A percentile compares a stretch with the other conserved stretches of the same genome.
phyloP scores from a whole-genome alignment of 2,113 vertebrate species.

The Suncus etruscus region DNA sequence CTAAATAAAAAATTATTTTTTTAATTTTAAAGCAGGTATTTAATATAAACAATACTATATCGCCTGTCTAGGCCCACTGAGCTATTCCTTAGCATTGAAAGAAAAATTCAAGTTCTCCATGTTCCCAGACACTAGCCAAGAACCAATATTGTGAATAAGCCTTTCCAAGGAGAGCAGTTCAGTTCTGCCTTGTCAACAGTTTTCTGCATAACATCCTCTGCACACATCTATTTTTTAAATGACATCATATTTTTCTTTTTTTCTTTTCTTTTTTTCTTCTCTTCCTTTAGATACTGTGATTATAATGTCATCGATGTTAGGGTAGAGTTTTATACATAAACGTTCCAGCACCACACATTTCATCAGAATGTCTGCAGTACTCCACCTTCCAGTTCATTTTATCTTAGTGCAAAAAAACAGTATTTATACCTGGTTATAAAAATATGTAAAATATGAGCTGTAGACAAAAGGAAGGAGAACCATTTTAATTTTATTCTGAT shows the following conservation, averaged over 20 bases:
- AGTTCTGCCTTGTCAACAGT: background rate
- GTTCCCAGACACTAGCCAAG: background rate
- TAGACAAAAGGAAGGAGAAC: background rate
- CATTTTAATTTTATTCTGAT: conserved; percentile 33
- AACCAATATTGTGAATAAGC: background rate
- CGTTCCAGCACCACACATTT: too few species aligned
- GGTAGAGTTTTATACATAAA: too few species aligned
- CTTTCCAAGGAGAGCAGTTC: background rate
- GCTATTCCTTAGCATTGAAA: background rate
- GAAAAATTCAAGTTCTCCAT: background rate
- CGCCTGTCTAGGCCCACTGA: background rate
- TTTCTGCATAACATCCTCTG: background rate
- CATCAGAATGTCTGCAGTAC: too few species aligned
- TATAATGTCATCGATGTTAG: too few species aligned
- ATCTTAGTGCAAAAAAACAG: background rate
- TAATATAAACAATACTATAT: background rate
- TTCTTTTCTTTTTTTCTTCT: too few species aligned
- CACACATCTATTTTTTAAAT: background rate
- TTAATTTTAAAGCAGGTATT: background rate
- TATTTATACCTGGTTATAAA: conserved; percentile 22
- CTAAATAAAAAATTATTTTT: too few species aligned
- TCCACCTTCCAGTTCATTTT: background rate
- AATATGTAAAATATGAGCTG: background rate
- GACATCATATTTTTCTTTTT: background rate
- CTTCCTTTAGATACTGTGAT: too few species aligned